These are phyloP conservation scores for Rotaria socialis DNA, from an alignment of 2,888 invertebrate genomes.

Conservation along the genomic window DNA sequence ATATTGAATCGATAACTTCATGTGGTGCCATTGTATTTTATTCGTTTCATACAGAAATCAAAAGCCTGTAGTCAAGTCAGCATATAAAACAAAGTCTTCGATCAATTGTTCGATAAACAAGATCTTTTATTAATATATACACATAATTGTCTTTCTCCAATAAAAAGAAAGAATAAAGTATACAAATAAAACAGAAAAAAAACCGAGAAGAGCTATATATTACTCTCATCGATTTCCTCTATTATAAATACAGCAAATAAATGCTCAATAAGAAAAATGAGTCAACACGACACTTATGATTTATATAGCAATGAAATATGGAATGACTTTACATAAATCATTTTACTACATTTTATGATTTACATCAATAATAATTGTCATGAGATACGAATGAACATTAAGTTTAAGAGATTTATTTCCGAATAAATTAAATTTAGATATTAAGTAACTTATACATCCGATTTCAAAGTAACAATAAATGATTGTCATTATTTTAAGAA, in stretches of 20 bases:
- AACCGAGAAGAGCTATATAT: background rate
- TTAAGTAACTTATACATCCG: too few relatives aligned
- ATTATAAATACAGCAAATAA: conserved; percentile 17
- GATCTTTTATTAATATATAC: background rate
- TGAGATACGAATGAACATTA: too few relatives aligned
- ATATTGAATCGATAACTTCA: background rate
- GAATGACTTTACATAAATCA: background rate
- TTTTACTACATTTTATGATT: background rate
- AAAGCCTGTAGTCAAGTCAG: background rate
- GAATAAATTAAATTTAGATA: too few relatives aligned
- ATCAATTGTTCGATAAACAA: background rate
- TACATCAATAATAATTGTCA: too few relatives aligned
- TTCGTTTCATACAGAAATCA: background rate
- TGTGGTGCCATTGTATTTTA: background rate
- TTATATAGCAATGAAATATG: background rate
- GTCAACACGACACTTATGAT: background rate
- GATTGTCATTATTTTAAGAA: too few relatives aligned
- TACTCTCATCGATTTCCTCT: background rate
- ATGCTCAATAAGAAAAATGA: background rate
- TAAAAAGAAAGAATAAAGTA: background rate
- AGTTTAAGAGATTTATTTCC: too few relatives aligned
- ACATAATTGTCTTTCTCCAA: background rate
- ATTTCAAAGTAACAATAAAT: too few relatives aligned
- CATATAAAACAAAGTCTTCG: background rate
- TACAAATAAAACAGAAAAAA: background rate